phyloP scores from a whole-genome alignment of 2,888 invertebrate species.

The Frankliniella intonsa region DNA sequence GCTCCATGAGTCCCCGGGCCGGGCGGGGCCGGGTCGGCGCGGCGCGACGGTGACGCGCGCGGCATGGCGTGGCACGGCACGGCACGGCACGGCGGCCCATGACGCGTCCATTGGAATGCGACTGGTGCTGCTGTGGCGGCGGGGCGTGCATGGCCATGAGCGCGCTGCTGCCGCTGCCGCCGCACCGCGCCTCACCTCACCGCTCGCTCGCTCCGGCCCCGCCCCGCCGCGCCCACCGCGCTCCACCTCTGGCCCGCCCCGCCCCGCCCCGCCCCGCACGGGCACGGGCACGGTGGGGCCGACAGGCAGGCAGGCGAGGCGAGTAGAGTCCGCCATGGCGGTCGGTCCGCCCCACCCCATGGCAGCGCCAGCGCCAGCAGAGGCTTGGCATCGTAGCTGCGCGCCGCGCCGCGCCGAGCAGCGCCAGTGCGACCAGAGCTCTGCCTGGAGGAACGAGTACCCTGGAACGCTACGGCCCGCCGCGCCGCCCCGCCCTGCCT shows the following conservation, averaged over 20 bases:
- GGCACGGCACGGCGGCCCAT: constrained; percentile 1
- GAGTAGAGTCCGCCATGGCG: too few species aligned
- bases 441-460: background rate
- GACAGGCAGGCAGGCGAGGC: background rate
- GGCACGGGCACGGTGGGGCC: background rate
- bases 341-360: too few species aligned
- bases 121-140: background rate
- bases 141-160: too few species aligned
- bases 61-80: background rate
- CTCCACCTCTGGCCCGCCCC: background rate
- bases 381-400: too few species aligned
- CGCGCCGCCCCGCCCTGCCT: background rate
- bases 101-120: background rate
- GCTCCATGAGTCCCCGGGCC: too few species aligned
- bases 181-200: background rate
- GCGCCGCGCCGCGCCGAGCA: background rate
- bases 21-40: too few species aligned
- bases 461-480: background rate
- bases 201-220: background rate
- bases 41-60: too few species aligned
- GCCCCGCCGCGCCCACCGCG: background rate
- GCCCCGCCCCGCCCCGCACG: too few species aligned
- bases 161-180: background rate
- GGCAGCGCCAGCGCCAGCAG: too few species aligned
- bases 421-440: background rate